Evolutionary conservation across 2,113 vertebrate genomes (phyloP), one percentile per base, ranked within the genome.

Genomic region (Actenoides hombroni): DNA sequence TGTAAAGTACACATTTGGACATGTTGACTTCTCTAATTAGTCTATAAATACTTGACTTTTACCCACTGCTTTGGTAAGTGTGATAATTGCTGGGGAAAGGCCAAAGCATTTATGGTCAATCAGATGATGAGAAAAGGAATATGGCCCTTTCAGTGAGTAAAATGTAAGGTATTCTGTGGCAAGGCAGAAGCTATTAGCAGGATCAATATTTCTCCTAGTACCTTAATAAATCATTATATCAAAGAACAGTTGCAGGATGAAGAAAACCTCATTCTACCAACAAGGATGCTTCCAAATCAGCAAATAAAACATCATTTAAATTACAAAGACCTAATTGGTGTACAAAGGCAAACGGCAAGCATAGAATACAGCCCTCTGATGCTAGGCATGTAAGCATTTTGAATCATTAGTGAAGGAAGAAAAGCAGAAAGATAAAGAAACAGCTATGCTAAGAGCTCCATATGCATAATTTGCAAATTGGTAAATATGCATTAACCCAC

Each of bases 171-270:
- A 98, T 97, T 97, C 97, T 96, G 97, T 97, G 95, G 96, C 92
- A 96, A 97, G 96, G 96, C 96, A 98, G 96, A 97, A 97, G 98
- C 98, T 98, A 98, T 98, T 98, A 98, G 97, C 94, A 86, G 97
- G 96, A 98, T 98, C 98, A 97, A 98, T 98, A 98, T 98, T 98
- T 98, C 92, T 97, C 89, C 97, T 97, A 97, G 97, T 97, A 96
- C 97, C 96, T 97, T 98, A 98, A 98, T 98, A 98, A 98, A 98
- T 98, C 98, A 98, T 98, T 97, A 97, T 97, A 98, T 98, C 98
- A 98, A 98, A 98, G 98, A 95, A 96, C 97, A 67, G 57, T 95
- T 93, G 93, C 80, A 76, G 95, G 94, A 97, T 92, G 93, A 96
- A 97, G 96, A 97, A 98, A 98, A 95, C 88, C 97, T 97, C 94